Evolutionary conservation across 1,140 invertebrate species (phyloP), one percentile per base, ranked within the genome.

Genomic region (Leptopilina clavipes): DNA sequence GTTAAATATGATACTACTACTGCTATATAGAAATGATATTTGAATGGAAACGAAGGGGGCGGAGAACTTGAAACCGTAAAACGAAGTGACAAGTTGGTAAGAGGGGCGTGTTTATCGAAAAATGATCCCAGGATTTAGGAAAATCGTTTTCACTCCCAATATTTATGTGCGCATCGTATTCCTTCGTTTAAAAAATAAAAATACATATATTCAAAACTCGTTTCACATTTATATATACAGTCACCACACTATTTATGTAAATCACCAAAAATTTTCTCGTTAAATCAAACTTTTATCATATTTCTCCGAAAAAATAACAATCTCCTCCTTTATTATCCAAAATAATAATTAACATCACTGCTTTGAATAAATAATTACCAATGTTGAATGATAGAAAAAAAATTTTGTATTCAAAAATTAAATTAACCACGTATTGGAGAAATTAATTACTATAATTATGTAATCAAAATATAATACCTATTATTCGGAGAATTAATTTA

Each of bases 1-100:
- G 22, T 65, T 65, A 65, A 65, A 65, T 65, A 65, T 65, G 25
- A 65, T 14, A 3, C 59, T 40, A 31, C 25, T 31, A 31, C 25
- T 31, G 25, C 25, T 31, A 31, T 31, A 31, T 31, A 40, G 37
- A 9, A 40, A 8, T 7, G 22, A 65, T 65, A 65, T n/a, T 65
- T 19, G 59, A 37, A 7, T 22, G 22, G 25, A 14, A 37, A 7
- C 11, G 22, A 65, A 14, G 12, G 12, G 22, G 59, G 59, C 59
- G 59, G 59, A 22, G 3, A 65, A 65, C 25, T 65, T 65, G 25
- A 65, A 65, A 40, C 59, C 59, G 3, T 65, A 65, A 65, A 65
- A 65, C 22, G 59, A 65, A 65, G 59, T 65, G 59, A 65, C 59
- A 65, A 65, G 59, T 65, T 65, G 25, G 59, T 65, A 65, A 31